Evolutionary conservation across 2,888 invertebrate species (phyloP), one percentile per base, ranked within the genome.

Genomic region (Cheilosia grossa): DNA sequence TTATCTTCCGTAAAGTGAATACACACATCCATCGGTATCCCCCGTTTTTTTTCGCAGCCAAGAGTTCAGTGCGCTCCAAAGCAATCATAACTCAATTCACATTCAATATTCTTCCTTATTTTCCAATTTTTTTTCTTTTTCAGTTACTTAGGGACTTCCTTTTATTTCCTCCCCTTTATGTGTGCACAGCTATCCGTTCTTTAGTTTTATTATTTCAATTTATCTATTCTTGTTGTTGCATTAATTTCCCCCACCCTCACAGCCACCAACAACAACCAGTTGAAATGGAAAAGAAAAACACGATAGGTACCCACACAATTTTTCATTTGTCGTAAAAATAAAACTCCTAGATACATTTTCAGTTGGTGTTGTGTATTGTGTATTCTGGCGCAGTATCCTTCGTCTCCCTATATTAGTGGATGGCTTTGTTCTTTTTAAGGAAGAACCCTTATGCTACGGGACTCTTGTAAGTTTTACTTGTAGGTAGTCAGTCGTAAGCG

Each of bases 91-190:
- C 64, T 74, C 56, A 74, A 64, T 64, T 74, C 47, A 56, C 37
- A 64, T 74, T 74, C 74, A 74, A 74, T 64, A 74, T 74, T 64
- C 47, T 37, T 40, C 64, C 40, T 42, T 42, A 64, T 64, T 74
- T 44, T 47, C 15, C 33, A 54, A 49, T 54, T 37, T 56, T 37
- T 44, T 53, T 27, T 63, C 13, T 24, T 10, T 21, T 27, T 17
- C 37, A 27, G 17, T 27, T 53, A 33, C 7, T 42, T 59, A n/a
- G 21, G 21, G n/a, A 24, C 27, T 15, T 33, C 24, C 27, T 15
- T 53, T 37, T 40, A 17, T 44, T 30, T 44, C 42, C 19, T 7
- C 19, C 19, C 19, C 17, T 47, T 7, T 24, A n/a, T n/a, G 6
- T 21, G 9, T 30, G 30, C 24, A 13, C 24, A 21, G 24, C 13